Evolutionary conservation across 64 coral and sea anemone genomes (phyloP).

Genomic region (Pachyseris speciosa): DNA sequence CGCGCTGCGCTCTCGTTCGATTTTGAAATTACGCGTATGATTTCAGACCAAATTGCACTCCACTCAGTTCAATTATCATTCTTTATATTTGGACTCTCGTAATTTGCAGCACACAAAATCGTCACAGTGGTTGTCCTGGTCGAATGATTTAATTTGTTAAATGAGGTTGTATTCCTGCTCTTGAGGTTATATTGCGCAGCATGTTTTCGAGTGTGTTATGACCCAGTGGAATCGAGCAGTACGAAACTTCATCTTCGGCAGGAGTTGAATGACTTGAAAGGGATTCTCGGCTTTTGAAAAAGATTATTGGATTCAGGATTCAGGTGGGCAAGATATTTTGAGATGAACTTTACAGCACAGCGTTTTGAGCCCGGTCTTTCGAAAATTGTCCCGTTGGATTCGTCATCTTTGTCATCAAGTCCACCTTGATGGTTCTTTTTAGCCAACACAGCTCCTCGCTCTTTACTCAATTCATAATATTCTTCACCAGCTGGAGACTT

Average conservation of each 20-base stretch:
- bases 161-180: conserved; percentile 13
- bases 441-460: conserved; percentile 19
- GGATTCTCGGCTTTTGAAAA: conserved; percentile 29
- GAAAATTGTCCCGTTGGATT: conserved; percentile 33
- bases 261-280: conserved; percentile 45
- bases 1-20: no score
- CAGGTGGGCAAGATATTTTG: neutral
- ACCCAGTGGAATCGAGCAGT: conserved; percentile 36
- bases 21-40: no score
- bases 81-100: conserved; percentile 39
- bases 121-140: conserved; percentile 20
- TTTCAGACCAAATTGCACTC: no score
- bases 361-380: conserved; percentile 4
- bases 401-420: conserved; percentile 27
- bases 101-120: conserved; percentile 51
- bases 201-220: conserved; percentile 37
- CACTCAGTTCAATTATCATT: no score
- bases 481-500: conserved; percentile 11
- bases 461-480: conserved; percentile 8
- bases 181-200: conserved; percentile 16
- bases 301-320: conserved; percentile 41
- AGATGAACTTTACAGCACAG: neutral
- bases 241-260: neutral
- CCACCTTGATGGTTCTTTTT: conserved; percentile 45
- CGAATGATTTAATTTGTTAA: conserved; percentile 30